Conservation (phyloP, 1,140 invertebrate genomes). For the Ips typographus region DNA sequence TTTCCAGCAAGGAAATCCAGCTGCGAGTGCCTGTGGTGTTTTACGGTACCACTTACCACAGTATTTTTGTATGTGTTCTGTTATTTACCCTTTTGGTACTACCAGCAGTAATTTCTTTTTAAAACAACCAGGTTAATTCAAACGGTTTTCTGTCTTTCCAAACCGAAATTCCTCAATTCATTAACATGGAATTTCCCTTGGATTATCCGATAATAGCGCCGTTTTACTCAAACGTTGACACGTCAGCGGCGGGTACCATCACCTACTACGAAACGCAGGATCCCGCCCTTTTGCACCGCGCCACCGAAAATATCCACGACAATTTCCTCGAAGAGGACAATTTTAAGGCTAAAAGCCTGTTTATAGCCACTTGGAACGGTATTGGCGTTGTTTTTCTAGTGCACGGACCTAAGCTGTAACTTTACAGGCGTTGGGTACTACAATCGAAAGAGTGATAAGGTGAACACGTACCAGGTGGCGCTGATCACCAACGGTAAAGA, state of each 20-base stretch:
- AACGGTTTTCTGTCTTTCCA: slow-evolving; percentile 91
- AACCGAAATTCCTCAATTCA: slow-evolving; percentile 79
- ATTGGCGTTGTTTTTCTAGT: background rate
- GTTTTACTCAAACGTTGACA: slow-evolving; percentile 90
- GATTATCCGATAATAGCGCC: slow-evolving; percentile 88
- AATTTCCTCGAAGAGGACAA: slow-evolving; percentile 67
- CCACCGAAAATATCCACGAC: slow-evolving; percentile 65
- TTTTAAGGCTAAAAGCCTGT: slow-evolving; percentile 65
- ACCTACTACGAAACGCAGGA: slow-evolving; percentile 78
- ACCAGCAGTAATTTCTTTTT: background rate
- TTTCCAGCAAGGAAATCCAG: slow-evolving; percentile 54
- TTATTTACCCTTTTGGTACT: background rate
- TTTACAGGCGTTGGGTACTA: slow-evolving; percentile 51
- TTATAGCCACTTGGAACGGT: slow-evolving; percentile 67
- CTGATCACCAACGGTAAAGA: slow-evolving; percentile 80
- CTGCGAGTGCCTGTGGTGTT: slow-evolving; percentile 53
- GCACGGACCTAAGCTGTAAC: background rate
- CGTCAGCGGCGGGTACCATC: slow-evolving; percentile 68
- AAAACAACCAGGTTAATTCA: slow-evolving; percentile 73
- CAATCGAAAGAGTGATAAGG: slow-evolving; percentile 53
- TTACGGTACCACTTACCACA: slow-evolving; percentile 45
- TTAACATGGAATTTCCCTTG: slow-evolving; percentile 86
- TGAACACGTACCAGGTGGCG: slow-evolving; percentile 78
- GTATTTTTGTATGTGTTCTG: slow-evolving; percentile 48
- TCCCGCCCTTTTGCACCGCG: slow-evolving; percentile 62